Evolutionary conservation across 2,113 vertebrate genomes (phyloP), one percentile per base, ranked within the genome.

Genomic region (human (Homo sapiens)): DNA sequence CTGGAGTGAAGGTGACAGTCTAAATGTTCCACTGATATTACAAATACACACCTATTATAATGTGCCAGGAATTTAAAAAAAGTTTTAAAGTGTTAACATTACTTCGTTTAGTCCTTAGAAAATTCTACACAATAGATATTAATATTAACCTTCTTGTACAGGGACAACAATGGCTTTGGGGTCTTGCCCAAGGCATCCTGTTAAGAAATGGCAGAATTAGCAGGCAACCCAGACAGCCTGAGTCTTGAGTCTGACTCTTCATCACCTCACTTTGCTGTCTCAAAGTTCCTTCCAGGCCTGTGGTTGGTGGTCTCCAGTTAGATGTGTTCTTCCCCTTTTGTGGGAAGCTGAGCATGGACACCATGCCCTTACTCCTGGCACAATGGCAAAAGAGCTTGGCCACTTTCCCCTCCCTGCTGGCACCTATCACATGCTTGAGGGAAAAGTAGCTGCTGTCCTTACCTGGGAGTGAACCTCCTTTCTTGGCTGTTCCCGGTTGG

Each of bases 21-120:
- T 89, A 27, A 48, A 27, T 30, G 79, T 79, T 91, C 18, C 45
- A 72, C 86, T 45, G 68, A 14, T 73, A 43, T 45, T 55, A 68
- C 32, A 84, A 17, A 86, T 3, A 55, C n/a, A 14, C n/a, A 16
- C 32, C 35, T 17, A 50, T 91, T 96, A 82, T 61, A 64, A 38
- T 18, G 57, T 93, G 23, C 30, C 27, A 61, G 72, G 3, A 45
- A 76, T 64, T 98, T 92, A 32, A 14, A 52, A n/a, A 89, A 32
- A 27, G 22, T 48, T 66, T 59, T 85, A 35, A 43, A 57, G n/a
- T 38, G 13, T 70, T 72, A 76, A 38, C 22, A 76, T 90, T 38
- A 52, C 40, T 82, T n/a, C 43, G 43, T 32, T 48, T 78, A 30
- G 32, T 89, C 52, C 30, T 90, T 89, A 12, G 23, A 75, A 45